These are phyloP conservation scores for Lepidocyrtinus sp. DNA, from an alignment of 2,888 invertebrate genomes.

Conservation along the genomic window DNA sequence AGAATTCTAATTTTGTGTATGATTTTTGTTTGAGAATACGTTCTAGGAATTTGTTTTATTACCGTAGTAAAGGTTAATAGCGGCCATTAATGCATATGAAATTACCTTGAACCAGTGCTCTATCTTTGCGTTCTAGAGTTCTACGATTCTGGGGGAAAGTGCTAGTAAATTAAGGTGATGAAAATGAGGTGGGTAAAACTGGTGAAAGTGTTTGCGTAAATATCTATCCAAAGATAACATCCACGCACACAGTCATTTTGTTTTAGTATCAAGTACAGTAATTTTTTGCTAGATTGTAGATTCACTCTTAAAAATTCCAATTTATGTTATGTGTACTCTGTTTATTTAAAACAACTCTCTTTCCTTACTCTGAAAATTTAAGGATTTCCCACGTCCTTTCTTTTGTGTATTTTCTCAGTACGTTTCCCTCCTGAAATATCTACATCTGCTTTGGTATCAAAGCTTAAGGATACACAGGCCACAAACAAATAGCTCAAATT, in stretches of 20 bases:
- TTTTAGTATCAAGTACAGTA: neutral
- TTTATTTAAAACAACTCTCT: too few relatives aligned
- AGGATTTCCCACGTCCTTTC: neutral
- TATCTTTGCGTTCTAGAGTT: too few relatives aligned
- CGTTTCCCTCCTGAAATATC: neutral
- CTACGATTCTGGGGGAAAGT: neutral
- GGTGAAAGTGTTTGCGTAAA: too few relatives aligned
- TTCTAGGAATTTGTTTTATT: slow-evolving; percentile 21
- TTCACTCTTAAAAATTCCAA: too few relatives aligned
- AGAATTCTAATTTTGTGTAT: neutral
- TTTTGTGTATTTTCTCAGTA: neutral
- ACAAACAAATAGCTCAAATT: too few relatives aligned
- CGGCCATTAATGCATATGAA: neutral
- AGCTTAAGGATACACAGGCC: neutral
- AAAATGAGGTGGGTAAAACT: neutral
- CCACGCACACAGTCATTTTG: neutral
- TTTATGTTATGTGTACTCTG: too few relatives aligned
- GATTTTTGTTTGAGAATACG: neutral
- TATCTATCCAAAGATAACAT: too few relatives aligned
- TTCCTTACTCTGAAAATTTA: too few relatives aligned
- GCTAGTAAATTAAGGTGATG: neutral
- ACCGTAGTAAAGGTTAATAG: slow-evolving; percentile 35
- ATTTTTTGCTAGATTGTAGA: too few relatives aligned
- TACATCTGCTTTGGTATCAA: neutral
- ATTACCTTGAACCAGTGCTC: too few relatives aligned